A percentile compares a stretch with the other conserved stretches of the same genome.
These are phyloP conservation scores for Lycia hirtaria DNA, from an alignment of 2,888 invertebrate genomes.

Conservation along the genomic window DNA sequence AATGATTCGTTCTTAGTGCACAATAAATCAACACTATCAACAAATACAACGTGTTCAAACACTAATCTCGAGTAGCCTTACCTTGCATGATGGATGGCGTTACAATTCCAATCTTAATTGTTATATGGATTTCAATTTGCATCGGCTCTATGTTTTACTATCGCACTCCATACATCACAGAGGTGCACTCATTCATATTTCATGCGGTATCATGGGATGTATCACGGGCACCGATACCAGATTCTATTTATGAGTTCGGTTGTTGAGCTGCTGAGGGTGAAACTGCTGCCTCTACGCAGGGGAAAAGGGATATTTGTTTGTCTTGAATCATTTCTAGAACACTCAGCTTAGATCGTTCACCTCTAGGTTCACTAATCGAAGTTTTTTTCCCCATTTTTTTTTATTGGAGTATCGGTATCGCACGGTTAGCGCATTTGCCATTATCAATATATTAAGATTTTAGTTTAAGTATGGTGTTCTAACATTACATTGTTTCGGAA, in stretches of 20 bases:
- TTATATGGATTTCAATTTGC: constrained; percentile 55
- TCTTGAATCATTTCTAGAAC: neutral
- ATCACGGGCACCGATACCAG: constrained; percentile 69
- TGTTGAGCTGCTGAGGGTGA: constrained; percentile 57
- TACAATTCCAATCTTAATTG: constrained; percentile 57
- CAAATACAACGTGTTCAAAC: constrained; percentile 22
- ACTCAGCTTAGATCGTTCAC: constrained; percentile 1
- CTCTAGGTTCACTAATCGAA: neutral
- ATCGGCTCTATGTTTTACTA: constrained; percentile 60
- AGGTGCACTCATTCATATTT: constrained; percentile 72
- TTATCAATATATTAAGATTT: no score
- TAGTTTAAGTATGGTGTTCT: no score
- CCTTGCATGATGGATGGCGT: constrained; percentile 36
- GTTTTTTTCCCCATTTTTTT: neutral
- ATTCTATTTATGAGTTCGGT: constrained; percentile 73
- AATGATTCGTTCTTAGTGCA: constrained; percentile 9
- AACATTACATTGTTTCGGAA: no score
- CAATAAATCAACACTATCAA: constrained; percentile 23
- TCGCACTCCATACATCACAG: constrained; percentile 72
- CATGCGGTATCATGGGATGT: constrained; percentile 74
- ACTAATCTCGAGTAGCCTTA: constrained; percentile 27
- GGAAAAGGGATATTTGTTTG: constrained; percentile 2
- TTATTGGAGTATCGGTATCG: no score
- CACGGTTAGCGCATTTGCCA: no score
- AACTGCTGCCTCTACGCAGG: constrained; percentile 14